Percentiles rank a stretch among this genome's conserved stretches.
These are phyloP conservation scores for Brachyptera risi DNA, from an alignment of 2,888 invertebrate genomes.

Conservation along the genomic window DNA sequence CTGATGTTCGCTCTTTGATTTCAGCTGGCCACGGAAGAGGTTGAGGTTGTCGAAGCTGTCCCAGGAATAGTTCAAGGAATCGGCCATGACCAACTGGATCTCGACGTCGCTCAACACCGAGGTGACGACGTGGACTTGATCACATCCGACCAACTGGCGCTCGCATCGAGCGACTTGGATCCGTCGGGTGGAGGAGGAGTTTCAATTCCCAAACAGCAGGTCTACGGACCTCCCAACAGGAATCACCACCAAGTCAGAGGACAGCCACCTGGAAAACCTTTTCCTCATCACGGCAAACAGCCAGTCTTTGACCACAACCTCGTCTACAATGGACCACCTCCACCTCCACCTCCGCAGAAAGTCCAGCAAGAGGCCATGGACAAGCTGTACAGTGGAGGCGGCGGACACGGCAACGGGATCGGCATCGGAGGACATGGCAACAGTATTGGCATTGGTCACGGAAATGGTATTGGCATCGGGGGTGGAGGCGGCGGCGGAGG, in stretches of 20 bases:
- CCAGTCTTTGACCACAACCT: slow-evolving; percentile 45
- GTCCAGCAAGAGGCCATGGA: slow-evolving; percentile 58
- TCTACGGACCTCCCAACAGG: slow-evolving; percentile 48
- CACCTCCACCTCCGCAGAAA: slow-evolving; percentile 56
- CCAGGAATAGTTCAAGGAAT: slow-evolving; percentile 44
- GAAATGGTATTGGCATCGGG: slow-evolving; percentile 36
- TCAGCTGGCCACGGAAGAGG: slow-evolving; percentile 49
- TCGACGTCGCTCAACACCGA: slow-evolving; percentile 45
- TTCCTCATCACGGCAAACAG: slow-evolving; percentile 48
- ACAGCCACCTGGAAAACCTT: slow-evolving; percentile 41
- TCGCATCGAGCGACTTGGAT: slow-evolving; percentile 66
- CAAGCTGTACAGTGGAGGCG: slow-evolving; percentile 48
- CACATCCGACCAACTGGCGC: slow-evolving; percentile 63
- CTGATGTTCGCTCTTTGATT: too few species aligned
- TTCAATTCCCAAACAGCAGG: slow-evolving; percentile 49
- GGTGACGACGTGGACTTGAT: slow-evolving; percentile 58
- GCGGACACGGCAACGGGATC: slow-evolving; percentile 40
- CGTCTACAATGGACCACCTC: slow-evolving; percentile 70
- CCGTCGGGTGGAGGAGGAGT: slow-evolving; percentile 43
- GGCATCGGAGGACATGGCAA: slow-evolving; percentile 36
- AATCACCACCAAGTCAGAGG: slow-evolving; percentile 48
- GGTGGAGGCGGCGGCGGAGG: slow-evolving; percentile 37
- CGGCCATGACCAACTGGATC: slow-evolving; percentile 46
- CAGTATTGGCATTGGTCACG: slow-evolving; percentile 43
- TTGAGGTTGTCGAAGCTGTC: slow-evolving; percentile 61